Base-by-base conservation (phyloP, 2,797 vertebrate genomes). In the Tragelaphus oryx region DNA sequence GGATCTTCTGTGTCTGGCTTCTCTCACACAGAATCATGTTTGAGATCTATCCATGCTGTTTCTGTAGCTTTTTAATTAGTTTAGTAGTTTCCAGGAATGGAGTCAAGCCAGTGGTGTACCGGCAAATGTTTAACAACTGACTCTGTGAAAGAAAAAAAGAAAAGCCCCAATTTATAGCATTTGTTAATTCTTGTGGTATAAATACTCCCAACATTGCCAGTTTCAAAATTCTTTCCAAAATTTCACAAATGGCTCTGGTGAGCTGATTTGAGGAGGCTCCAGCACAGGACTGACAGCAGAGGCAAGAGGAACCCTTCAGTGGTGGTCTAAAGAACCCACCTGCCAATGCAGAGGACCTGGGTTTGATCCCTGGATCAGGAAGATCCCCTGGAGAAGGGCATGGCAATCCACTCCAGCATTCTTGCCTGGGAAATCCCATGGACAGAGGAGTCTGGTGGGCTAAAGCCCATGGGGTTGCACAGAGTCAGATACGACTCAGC, bases 151-250 rank as follows among this genome's bases (percentile, higher is more conserved):
- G 17, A 60, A 44, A 54, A 50, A 57, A 81, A 87, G 18, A 22
- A 60, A 92, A 52, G 46, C 50, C 14, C 46, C 48, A 30, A 85
- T 91, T 91, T 93, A 78, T 81, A 89, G 30, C 37, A 87, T 87
- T 92, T 85, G 88, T 41, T 95, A 74, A 93, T 90, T 96, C 89
- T 89, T 76, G 5, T 55, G 81, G 46, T 80, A 17, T 93, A 93
- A 92, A 91, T 90, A 93, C 13, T 82, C 57, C 46, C 78, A 78
- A 33, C 48, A 44, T 92, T 76, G 55, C 37, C 48, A 85, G 37
- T 75, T 74, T 92, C 48, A 96, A 85, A 28, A 71, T 82, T 93
- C 59, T 92, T 71, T 81, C 41, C 87, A 93, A 71, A 91, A 93
- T 75, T 71, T 94, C 92, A 87, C 57, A 85, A 83, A 93, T 78